A percentile compares a stretch with the other conserved stretches of the same genome.
These are phyloP conservation scores for Atta texana DNA, from an alignment of 1,140 invertebrate species.

Conservation along the genomic window DNA sequence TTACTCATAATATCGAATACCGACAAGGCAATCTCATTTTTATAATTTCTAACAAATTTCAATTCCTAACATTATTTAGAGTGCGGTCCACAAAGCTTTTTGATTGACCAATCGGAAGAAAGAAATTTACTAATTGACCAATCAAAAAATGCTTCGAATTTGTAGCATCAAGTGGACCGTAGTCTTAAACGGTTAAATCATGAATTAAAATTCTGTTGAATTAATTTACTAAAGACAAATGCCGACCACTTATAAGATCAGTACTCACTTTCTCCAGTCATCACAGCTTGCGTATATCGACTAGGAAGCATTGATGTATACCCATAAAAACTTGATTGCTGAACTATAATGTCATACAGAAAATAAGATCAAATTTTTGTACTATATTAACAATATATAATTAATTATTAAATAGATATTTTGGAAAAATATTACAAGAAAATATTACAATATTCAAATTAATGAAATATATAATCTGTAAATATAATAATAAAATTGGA, in stretches of 20 bases:
- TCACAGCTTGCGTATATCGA: conserved; percentile 96
- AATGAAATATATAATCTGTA: not conserved
- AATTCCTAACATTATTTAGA: not conserved
- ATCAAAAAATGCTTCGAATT: too few species aligned
- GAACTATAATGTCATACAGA: conserved; percentile 87
- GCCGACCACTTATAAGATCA: not conserved
- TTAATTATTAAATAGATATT: not conserved
- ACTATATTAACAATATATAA: not conserved
- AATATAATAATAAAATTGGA: too few species aligned
- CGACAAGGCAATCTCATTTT: not conserved
- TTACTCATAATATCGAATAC: not conserved
- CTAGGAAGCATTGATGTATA: conserved; percentile 96
- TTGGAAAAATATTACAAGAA: conserved; percentile 19
- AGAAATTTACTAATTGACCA: too few species aligned
- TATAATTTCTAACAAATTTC: not conserved
- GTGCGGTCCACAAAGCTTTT: too few species aligned
- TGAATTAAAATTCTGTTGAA: not conserved
- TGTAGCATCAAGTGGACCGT: too few species aligned
- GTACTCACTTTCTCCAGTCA: conserved; percentile 96
- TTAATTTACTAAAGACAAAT: not conserved
- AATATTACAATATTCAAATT: not conserved
- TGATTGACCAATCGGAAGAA: too few species aligned
- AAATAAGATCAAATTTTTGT: not conserved
- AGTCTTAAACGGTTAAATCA: too few species aligned
- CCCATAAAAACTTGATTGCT: conserved; percentile 97